Conservation (phyloP, 2,888 invertebrate genomes). For the Gymnosoma rotundatum region DNA sequence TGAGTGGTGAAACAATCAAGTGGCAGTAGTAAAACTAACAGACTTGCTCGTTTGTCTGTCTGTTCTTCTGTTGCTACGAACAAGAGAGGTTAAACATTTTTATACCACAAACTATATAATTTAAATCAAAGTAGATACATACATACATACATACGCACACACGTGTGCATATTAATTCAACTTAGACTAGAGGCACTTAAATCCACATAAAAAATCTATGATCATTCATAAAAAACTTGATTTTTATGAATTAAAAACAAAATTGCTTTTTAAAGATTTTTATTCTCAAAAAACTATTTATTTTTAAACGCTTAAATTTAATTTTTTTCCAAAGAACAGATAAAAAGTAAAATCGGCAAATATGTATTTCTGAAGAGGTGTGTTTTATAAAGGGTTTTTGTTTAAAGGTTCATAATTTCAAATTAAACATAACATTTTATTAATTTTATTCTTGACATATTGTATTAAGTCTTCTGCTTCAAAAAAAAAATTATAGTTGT, state of each 20-base stretch:
- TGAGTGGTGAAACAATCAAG: slow-evolving; percentile 26
- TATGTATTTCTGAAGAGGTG: slow-evolving; percentile 5
- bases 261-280: not conserved
- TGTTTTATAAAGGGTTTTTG: not conserved
- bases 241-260: slow-evolving; percentile 65
- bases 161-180: no score
- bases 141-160: no score
- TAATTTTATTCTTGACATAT: no score
- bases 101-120: slow-evolving; percentile 54
- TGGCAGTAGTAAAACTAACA: no score
- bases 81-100: slow-evolving; percentile 47
- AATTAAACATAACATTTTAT: no score
- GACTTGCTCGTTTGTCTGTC: slow-evolving; percentile 5
- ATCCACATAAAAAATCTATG: slow-evolving; percentile 9
- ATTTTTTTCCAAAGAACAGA: slow-evolving; percentile 31
- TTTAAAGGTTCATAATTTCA: no score
- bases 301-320: not conserved
- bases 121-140: slow-evolving; percentile 57
- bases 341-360: not conserved
- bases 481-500: no score
- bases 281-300: slow-evolving; percentile 19
- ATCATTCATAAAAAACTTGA: slow-evolving; percentile 65
- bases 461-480: no score
- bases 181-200: no score
- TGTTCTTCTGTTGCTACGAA: slow-evolving; percentile 1